Evolutionary conservation across 2,797 vertebrate genomes (phyloP).

Genomic region (Rhincodon typus): DNA sequence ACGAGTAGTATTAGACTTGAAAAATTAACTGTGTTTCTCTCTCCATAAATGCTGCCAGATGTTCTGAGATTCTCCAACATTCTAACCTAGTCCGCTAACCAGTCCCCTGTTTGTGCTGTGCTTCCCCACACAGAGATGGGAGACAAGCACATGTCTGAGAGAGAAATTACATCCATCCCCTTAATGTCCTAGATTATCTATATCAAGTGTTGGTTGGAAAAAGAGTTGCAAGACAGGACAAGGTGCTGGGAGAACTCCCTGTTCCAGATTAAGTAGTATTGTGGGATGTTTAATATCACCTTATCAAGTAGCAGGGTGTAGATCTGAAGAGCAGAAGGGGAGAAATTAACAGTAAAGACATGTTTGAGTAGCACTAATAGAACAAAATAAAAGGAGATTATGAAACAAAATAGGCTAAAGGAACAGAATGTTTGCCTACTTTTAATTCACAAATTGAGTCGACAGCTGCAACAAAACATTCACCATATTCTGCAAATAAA

Average conservation of each 20-base stretch:
- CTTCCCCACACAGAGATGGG: not conserved
- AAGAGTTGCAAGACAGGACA: not conserved
- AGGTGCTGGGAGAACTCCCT: not conserved
- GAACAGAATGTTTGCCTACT: not conserved
- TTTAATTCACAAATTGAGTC: not conserved
- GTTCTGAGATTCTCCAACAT: too few species aligned
- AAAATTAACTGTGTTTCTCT: too few species aligned
- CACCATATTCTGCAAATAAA: not conserved
- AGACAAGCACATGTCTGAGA: not conserved
- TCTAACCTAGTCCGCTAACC: too few species aligned
- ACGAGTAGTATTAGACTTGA: too few species aligned
- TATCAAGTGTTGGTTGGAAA: not conserved
- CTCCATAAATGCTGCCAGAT: too few species aligned
- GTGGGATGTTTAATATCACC: not conserved
- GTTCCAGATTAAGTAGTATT: not conserved
- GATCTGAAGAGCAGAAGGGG: not conserved
- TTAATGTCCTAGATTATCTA: not conserved
- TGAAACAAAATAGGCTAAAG: not conserved
- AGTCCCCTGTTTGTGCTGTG: not conserved
- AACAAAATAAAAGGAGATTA: slow-evolving; percentile 11
- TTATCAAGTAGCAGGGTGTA: not conserved
- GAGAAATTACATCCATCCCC: too few species aligned
- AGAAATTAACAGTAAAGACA: not conserved
- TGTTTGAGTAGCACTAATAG: not conserved
- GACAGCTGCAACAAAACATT: slow-evolving; percentile 2